Evolutionary conservation across 1,140 invertebrate genomes (phyloP).

Genomic region (Drepana arcuata): DNA sequence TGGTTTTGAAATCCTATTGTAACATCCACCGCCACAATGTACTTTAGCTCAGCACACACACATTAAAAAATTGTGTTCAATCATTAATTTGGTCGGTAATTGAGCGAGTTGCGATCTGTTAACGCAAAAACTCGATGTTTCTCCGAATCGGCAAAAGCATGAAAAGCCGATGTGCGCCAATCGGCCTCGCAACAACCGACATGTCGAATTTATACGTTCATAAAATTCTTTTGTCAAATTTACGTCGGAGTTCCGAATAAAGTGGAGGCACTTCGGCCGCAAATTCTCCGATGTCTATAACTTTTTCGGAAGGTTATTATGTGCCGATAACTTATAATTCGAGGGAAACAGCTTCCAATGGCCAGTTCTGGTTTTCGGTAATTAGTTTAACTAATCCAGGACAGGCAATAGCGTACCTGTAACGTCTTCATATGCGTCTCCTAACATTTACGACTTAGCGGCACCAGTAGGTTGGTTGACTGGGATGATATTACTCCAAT

Average conservation of each 20-base stretch:
- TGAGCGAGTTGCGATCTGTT: slow-evolving; percentile 50
- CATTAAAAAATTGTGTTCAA: slow-evolving; percentile 58
- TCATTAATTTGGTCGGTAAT: slow-evolving; percentile 68
- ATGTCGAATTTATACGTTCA: slow-evolving; percentile 62
- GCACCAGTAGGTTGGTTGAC: too few relatives aligned
- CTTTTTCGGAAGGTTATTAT: too few relatives aligned
- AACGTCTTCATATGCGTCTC: too few relatives aligned
- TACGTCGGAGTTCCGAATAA: slow-evolving; percentile 51
- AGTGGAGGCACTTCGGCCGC: slow-evolving; percentile 30
- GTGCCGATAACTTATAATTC: too few relatives aligned
- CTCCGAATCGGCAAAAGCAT: slow-evolving; percentile 44
- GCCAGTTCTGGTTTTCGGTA: too few relatives aligned
- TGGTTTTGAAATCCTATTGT: slow-evolving; percentile 66
- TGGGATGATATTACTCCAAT: too few relatives aligned
- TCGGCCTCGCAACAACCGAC: too few relatives aligned
- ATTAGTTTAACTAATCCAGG: too few relatives aligned
- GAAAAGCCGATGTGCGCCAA: slow-evolving; percentile 33
- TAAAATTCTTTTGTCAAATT: slow-evolving; percentile 69
- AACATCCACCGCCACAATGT: slow-evolving; percentile 13
- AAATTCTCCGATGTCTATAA: too few relatives aligned
- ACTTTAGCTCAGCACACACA: slow-evolving; percentile 7
- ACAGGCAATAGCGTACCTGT: too few relatives aligned
- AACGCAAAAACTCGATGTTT: slow-evolving; percentile 54
- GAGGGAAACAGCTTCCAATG: too few relatives aligned
- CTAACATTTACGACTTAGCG: too few relatives aligned